A percentile compares a stretch with the other conserved stretches of the same genome.
phyloP scores from a whole-genome alignment of 2,113 vertebrate genomes.

The Brachyhypopomus gauderio region DNA sequence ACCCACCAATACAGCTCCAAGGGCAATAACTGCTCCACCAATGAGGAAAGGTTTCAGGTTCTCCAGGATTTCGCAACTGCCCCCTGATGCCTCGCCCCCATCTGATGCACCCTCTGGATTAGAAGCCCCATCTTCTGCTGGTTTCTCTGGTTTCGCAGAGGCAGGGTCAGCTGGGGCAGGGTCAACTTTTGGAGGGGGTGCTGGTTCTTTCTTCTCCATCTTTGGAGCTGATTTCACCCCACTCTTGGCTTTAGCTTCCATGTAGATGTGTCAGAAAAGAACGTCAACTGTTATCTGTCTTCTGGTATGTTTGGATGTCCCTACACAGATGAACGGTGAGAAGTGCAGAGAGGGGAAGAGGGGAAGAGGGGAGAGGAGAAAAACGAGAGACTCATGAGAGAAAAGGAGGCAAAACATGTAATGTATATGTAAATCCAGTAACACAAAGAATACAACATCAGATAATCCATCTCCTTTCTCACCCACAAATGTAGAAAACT shows the following conservation, averaged over 20 bases:
- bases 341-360: conserved; percentile 53
- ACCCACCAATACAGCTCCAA: conserved; percentile 76
- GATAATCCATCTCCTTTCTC: too few relatives aligned
- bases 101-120: conserved; percentile 63
- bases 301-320: conserved; percentile 48
- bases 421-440: background rate
- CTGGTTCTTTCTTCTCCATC: conserved; percentile 75
- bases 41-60: conserved; percentile 79
- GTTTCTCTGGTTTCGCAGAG: conserved; percentile 64
- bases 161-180: conserved; percentile 53
- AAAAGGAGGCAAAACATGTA: background rate
- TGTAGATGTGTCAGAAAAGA: conserved; percentile 62
- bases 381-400: background rate
- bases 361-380: too few relatives aligned
- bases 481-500: background rate
- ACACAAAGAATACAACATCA: too few relatives aligned
- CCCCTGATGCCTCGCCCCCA: conserved; percentile 62
- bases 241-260: conserved; percentile 75
- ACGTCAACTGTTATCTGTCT: conserved; percentile 36
- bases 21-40: conserved; percentile 73
- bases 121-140: conserved; percentile 66
- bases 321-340: conserved; percentile 43
- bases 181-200: conserved; percentile 65
- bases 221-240: conserved; percentile 69
- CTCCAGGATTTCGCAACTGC: conserved; percentile 75